Evolutionary conservation across 1,140 invertebrate genomes (phyloP), one percentile per base, ranked within the genome.

Genomic region (Plectus sambesii): DNA sequence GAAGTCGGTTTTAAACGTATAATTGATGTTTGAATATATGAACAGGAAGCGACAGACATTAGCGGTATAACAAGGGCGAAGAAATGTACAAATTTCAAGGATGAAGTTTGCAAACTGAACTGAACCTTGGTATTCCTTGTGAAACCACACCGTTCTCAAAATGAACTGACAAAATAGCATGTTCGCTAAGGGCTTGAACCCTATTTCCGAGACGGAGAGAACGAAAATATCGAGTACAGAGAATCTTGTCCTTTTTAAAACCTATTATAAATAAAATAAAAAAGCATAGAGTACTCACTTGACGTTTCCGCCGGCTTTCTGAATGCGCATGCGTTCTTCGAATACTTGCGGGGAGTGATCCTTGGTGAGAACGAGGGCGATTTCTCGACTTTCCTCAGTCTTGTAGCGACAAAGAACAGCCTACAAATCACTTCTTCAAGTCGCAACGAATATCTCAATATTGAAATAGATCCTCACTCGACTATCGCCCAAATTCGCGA

Each of bases 401-500:
- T 72, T 73, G 38, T 64, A 62, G 8, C 74, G 56, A 55, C 73
- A 74, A 23, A 75, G 46, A 17, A 75, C 58, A 4, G 74, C 73
- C 74, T 75, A 19, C 15, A 58, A 44, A 48, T 25, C 26, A 40
- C 17, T 44, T 12, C 30, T 5, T 54, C 27, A 48, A 47, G 48
- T 5, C 15, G 2, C 24, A 15, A 42, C 20, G 9, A 39, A 23
- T 17, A 44, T 41, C 26, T 26, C 23, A 49, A 43, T 36, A 25
- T 15, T 5, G n/a, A 26, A 33, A 20, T 53, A 45, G 12, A 35
- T 12, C 29, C 47, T 55, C 44, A 74, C 74, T 68, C 72, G 73
- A 44, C 73, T 75, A 44, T 76, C 75, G 17, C 75, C 75, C 24
- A 76, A 52, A 58, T 76, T 76, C 4, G 74, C 69, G 35, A 74